A percentile compares a stretch with the other conserved stretches of the same genome.
phyloP scores from a whole-genome alignment of 53 echinoderm and acorn worm genomes.

The Crossaster papposus region DNA sequence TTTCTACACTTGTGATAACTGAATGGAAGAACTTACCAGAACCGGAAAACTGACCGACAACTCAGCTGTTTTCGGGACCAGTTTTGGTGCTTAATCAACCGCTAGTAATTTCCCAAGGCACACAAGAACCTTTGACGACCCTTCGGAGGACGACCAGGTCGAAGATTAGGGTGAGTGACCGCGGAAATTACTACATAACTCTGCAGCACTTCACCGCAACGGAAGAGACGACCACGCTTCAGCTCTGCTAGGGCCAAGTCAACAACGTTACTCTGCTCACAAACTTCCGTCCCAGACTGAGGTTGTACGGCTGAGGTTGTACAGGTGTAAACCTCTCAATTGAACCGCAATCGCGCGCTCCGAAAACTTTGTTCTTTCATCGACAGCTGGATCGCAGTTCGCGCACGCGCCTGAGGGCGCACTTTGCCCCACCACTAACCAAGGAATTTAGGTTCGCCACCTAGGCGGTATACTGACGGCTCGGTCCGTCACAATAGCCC shows the following conservation, averaged over 20 bases:
- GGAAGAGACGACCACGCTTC: not conserved
- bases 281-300: constrained; percentile 22
- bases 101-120: no score
- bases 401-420: not conserved
- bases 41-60: no score
- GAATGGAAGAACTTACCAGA: no score
- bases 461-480: constrained; percentile 18
- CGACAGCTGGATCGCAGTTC: not conserved
- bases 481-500: constrained; percentile 35
- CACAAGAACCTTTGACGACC: no score
- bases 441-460: not conserved
- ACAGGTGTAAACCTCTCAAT: constrained; percentile 22
- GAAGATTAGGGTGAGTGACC: no score
- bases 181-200: no score
- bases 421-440: not conserved
- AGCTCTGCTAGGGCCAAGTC: constrained; percentile 29
- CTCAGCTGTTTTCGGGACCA: no score
- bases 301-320: not conserved
- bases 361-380: not conserved
- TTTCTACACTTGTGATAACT: no score
- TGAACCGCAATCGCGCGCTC: not conserved
- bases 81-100: no score
- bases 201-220: not conserved
- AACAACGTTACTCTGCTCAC: not conserved
- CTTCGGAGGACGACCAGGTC: no score